phyloP scores from a whole-genome alignment of 2,888 invertebrate genomes.

The Dicranocentrus wangi region DNA sequence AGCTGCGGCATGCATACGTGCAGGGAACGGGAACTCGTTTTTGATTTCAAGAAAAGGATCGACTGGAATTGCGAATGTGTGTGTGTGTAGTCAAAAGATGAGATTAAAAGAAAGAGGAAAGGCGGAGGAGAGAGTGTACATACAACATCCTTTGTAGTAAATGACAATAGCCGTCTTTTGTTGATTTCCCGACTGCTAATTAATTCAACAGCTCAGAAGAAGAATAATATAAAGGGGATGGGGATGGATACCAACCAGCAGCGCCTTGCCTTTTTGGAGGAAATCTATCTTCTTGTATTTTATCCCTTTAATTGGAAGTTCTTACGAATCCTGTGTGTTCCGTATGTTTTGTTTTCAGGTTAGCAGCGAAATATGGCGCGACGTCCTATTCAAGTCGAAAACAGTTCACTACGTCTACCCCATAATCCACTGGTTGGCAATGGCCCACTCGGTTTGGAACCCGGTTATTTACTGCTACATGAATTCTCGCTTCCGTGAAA shows the following conservation, averaged over 20 bases:
- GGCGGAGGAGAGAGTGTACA: background rate
- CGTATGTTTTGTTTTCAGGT: constrained; percentile 50
- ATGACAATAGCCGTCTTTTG: background rate
- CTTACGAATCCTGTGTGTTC: background rate
- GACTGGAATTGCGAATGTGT: too few relatives aligned
- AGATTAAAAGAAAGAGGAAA: constrained; percentile 8
- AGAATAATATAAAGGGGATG: background rate
- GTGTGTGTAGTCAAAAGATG: too few relatives aligned
- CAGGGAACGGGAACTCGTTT: too few relatives aligned
- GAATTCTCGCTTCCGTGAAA: constrained; percentile 73
- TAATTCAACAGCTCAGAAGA: constrained; percentile 18
- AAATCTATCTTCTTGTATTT: background rate
- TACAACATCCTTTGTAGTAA: background rate
- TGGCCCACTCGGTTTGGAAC: constrained; percentile 74
- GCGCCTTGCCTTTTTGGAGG: background rate
- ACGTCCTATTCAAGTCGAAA: constrained; percentile 53
- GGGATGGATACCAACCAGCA: background rate
- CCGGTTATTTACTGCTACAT: constrained; percentile 74
- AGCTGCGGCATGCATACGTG: too few relatives aligned
- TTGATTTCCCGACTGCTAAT: background rate
- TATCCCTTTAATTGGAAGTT: constrained; percentile 10
- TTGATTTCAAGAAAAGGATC: too few relatives aligned
- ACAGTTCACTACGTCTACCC: constrained; percentile 73
- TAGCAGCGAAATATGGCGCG: constrained; percentile 64
- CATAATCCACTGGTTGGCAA: constrained; percentile 73